These are phyloP conservation scores for Acropora tenuis DNA, from an alignment of 64 coral and sea anemone genomes.

Conservation along the genomic window DNA sequence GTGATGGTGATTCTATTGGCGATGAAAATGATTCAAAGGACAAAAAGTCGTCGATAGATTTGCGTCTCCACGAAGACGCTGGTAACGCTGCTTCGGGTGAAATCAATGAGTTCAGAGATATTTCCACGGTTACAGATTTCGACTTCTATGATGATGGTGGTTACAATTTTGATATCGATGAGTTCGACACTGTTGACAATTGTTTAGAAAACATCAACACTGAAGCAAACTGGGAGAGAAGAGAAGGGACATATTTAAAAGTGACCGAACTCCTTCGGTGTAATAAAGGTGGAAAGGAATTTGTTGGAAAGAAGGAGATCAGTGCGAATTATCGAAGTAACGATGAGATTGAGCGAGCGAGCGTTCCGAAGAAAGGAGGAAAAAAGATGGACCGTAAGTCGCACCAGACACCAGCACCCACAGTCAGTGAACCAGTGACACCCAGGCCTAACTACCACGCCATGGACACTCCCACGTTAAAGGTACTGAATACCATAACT, in stretches of 20 bases:
- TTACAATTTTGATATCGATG: slow-evolving; percentile 72
- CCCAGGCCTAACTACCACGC: slow-evolving; percentile 82
- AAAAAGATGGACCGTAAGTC: slow-evolving; percentile 13
- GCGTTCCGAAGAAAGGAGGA: neutral
- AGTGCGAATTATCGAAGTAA: neutral
- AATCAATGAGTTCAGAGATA: neutral
- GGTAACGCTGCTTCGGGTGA: neutral
- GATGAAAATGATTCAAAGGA: neutral
- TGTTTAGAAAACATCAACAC: slow-evolving; percentile 10
- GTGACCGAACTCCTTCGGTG: neutral
- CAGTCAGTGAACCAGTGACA: slow-evolving; percentile 61
- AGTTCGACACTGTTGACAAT: slow-evolving; percentile 5
- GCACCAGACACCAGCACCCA: neutral
- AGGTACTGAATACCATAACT: slow-evolving; percentile 40
- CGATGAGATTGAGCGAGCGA: neutral
- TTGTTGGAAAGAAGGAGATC: neutral
- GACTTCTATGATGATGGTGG: slow-evolving; percentile 85
- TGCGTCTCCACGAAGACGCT: neutral
- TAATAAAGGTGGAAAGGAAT: neutral
- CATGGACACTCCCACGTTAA: slow-evolving; percentile 80
- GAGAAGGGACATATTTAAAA: neutral
- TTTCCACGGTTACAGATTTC: slow-evolving; percentile 1
- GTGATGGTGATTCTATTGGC: neutral
- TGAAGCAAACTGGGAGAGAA: neutral
- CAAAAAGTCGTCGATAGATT: neutral